Base-by-base conservation (phyloP, 2,113 vertebrate genomes). In the Epinephelus moara region DNA sequence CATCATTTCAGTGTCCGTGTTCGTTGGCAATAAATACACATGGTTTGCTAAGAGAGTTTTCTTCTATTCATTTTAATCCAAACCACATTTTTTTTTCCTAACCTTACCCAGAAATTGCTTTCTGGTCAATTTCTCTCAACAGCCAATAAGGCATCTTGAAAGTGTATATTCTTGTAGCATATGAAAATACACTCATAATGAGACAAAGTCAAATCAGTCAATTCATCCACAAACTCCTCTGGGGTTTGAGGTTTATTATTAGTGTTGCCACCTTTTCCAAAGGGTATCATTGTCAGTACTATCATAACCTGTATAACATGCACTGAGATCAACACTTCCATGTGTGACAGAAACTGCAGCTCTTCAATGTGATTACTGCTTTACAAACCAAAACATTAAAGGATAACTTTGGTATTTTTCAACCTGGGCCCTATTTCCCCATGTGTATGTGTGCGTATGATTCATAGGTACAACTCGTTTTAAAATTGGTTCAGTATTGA, bases 201-300 rank as follows among this genome's bases (percentile, higher is more conserved):
- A 66, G 21, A 72, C 49, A 56, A 73, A 49, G 7, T n/a, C 1
- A 6, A 53, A 14, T 52, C 55, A 59, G 25, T 57, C 8, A 25
- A 12, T 72, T 72, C n/a, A 59, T 4, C 25, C 37, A 30, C 17
- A 45, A 57, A 42, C 53, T 37, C 33, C 33, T 37, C 4, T 9
- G n/a, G 30, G 18, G 17, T 77, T 8, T 9, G n/a, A 47, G 18
- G 17, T 77, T 42, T 45, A 76, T 64, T 64, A 17, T 76, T 55
- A 2, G 27, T 18, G 6, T 1, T 15, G 8, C 11, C 25, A 45
- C 23, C 6, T 73, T 59, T 19, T 47, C 2, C 30, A 25, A 5
- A 25, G 10, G 7, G 27, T 37, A n/a, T 55, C 30, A 47, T 23
- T 55, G 10, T 56, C 12, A 18, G 3, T 73, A 14, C 18, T 50